A percentile compares a stretch with the other conserved stretches of the same genome.
Conservation (phyloP, 2,888 invertebrate genomes). For the Orthonychiurus folsomi region DNA sequence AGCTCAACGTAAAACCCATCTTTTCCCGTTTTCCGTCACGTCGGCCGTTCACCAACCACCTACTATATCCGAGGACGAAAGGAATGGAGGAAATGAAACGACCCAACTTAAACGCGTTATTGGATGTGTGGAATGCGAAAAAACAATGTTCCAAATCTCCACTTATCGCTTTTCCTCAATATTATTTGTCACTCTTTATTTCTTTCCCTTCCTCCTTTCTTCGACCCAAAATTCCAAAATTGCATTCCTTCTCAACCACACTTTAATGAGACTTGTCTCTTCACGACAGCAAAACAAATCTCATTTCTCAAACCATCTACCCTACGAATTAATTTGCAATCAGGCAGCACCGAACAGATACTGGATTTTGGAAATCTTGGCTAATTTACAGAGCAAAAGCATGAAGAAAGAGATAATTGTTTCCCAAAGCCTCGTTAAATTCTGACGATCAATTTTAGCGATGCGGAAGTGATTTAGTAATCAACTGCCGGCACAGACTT, state of each 20-base stretch:
- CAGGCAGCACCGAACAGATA: too few relatives aligned
- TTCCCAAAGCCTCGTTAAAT: too few relatives aligned
- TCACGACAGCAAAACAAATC: background rate
- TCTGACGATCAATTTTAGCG: too few relatives aligned
- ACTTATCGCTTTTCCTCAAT: slow-evolving; percentile 38
- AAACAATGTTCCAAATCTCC: slow-evolving; percentile 39
- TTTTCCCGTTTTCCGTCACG: background rate
- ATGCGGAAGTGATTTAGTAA: too few relatives aligned
- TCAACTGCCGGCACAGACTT: too few relatives aligned
- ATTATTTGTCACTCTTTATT: slow-evolving; percentile 39
- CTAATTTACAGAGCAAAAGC: too few relatives aligned
- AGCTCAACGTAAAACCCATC: background rate
- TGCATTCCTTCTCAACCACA: background rate
- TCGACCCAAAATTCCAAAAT: background rate
- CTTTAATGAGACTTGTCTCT: background rate
- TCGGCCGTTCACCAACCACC: too few relatives aligned
- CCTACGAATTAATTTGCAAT: too few relatives aligned
- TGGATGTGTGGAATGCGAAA: slow-evolving; percentile 39
- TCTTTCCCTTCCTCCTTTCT: slow-evolving; percentile 16
- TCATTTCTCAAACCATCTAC: too few relatives aligned
- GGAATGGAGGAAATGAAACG: background rate
- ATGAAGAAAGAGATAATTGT: too few relatives aligned
- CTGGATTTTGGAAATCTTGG: too few relatives aligned
- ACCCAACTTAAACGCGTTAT: slow-evolving; percentile 22
- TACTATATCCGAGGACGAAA: background rate